A percentile compares a stretch with the other conserved stretches of the same genome.
phyloP scores from a whole-genome alignment of 2,113 vertebrate genomes.

The Sceloporus tristichus region DNA sequence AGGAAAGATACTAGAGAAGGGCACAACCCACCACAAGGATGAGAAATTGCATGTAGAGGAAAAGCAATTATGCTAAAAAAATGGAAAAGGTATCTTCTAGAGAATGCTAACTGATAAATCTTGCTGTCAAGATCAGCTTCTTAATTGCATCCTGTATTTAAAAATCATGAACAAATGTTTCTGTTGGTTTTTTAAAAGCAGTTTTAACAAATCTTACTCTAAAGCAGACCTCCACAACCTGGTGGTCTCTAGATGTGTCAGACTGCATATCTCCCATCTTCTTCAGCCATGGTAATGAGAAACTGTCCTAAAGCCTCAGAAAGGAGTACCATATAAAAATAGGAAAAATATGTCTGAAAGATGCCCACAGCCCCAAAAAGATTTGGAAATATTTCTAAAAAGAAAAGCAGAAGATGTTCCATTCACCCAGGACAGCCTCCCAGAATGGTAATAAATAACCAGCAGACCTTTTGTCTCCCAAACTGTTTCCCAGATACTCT shows the following conservation, averaged over 20 bases:
- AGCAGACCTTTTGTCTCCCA: background rate
- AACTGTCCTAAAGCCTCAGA: background rate
- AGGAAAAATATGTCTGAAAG: background rate
- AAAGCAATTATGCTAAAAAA: background rate
- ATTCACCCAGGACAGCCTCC: background rate
- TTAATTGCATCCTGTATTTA: background rate
- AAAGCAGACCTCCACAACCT: background rate
- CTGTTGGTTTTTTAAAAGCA: background rate
- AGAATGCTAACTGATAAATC: background rate
- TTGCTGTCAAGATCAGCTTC: background rate
- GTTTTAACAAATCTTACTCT: background rate
- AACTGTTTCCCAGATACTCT: background rate
- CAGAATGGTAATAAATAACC: background rate
- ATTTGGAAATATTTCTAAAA: background rate
- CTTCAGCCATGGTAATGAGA: background rate
- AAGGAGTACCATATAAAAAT: background rate
- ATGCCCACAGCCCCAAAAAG: background rate
- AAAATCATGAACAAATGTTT: background rate
- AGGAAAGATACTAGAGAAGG: background rate
- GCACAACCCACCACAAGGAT: background rate
- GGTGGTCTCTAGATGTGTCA: background rate
- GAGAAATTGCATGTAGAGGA: background rate
- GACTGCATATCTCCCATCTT: background rate
- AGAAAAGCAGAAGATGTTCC: background rate
- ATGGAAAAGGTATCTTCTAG: background rate